These are phyloP conservation scores for Nipponacmea schrenckii DNA, from an alignment of 2,888 invertebrate species.

Conservation along the genomic window DNA sequence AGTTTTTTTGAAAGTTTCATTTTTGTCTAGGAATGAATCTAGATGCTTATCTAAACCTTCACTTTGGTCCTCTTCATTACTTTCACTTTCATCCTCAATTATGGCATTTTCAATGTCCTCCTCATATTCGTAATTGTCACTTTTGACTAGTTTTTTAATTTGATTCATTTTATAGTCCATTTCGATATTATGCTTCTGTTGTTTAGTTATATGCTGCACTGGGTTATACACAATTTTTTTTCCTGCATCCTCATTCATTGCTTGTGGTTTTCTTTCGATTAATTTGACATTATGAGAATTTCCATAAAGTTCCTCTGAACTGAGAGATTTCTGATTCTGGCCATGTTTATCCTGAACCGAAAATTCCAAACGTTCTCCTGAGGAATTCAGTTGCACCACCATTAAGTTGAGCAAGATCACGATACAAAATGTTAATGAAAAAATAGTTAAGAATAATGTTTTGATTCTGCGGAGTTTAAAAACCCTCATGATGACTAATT, in stretches of 20 bases:
- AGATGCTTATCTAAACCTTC: conserved; percentile 3
- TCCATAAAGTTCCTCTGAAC: not conserved
- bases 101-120: conserved; percentile 12
- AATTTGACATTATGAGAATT: not conserved
- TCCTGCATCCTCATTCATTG: not conserved
- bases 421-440: conserved; percentile 19
- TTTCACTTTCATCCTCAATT: conserved; percentile 12
- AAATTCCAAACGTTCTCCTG: not conserved
- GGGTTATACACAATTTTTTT: not conserved
- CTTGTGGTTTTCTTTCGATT: conserved; percentile 8
- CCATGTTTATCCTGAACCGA: not conserved
- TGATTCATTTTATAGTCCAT: conserved; percentile 3
- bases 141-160: not conserved
- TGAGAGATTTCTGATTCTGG: not conserved
- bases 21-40: not conserved
- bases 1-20: not conserved
- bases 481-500: conserved; percentile 7
- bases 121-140: conserved; percentile 8
- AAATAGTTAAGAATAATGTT: conserved; percentile 14
- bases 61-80: conserved; percentile 9
- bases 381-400: conserved; percentile 12
- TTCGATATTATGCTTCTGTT: conserved; percentile 6
- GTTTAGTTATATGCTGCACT: not conserved
- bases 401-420: conserved; percentile 19
- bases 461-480: conserved; percentile 13